These are phyloP conservation scores for Regulus satrapa DNA, from an alignment of 2,113 vertebrate genomes.

Conservation along the genomic window DNA sequence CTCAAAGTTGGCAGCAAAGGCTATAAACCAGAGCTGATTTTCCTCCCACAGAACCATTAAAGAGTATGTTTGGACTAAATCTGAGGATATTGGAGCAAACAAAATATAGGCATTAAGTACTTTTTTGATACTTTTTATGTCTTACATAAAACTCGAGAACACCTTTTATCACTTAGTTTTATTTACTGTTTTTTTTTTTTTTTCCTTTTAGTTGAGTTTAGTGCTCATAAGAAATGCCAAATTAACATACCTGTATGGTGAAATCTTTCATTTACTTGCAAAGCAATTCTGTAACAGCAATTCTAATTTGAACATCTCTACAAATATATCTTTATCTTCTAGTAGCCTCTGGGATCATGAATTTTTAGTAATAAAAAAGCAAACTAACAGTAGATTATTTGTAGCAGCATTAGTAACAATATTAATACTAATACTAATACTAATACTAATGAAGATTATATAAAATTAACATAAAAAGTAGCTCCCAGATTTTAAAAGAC, in stretches of 20 bases:
- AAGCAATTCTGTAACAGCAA: background rate
- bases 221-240: background rate
- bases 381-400: background rate
- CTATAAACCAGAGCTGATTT: constrained; percentile 28
- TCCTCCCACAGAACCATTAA: background rate
- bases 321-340: background rate
- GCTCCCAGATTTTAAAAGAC: background rate
- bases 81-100: background rate
- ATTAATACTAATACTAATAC: background rate
- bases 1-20: constrained; percentile 1
- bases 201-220: background rate
- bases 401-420: background rate
- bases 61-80: background rate
- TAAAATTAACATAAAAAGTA: background rate
- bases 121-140: background rate
- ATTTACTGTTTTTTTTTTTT: background rate
- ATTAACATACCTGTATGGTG: background rate
- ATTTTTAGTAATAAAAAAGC: background rate
- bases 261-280: background rate
- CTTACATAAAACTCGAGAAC: background rate
- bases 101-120: background rate
- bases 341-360: background rate
- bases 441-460: background rate
- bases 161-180: background rate
- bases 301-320: background rate